phyloP scores from a whole-genome alignment of 2,113 vertebrate genomes.

The Nothobranchius furzeri region DNA sequence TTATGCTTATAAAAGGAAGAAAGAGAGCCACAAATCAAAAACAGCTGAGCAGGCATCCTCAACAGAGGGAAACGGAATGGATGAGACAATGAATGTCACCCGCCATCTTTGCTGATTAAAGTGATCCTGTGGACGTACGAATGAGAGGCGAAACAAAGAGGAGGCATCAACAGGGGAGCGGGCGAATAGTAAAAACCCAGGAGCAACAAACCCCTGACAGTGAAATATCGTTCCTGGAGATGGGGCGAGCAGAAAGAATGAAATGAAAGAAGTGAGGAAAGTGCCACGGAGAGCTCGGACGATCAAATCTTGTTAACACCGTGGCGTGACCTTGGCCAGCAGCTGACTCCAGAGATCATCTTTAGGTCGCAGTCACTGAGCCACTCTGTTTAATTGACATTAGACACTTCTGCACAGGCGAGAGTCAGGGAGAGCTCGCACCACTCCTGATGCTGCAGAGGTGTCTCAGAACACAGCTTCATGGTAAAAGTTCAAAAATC shows the following conservation, averaged over 20 bases:
- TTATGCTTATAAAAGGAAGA: constrained; percentile 57
- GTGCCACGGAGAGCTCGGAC: constrained; percentile 46
- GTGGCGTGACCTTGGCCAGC: constrained; percentile 75
- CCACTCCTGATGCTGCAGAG: constrained; percentile 5
- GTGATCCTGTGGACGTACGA: constrained; percentile 31
- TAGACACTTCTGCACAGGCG: constrained; percentile 36
- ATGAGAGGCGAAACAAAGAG: constrained; percentile 36
- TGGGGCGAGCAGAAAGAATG: constrained; percentile 44
- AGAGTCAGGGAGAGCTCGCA: constrained; percentile 25
- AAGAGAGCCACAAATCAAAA: constrained; percentile 65
- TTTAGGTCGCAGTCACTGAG: constrained; percentile 70
- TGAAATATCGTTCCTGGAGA: constrained; percentile 64
- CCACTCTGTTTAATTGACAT: constrained; percentile 80
- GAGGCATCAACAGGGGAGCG: constrained; percentile 34
- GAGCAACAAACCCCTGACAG: constrained; percentile 57
- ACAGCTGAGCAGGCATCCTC: constrained; percentile 40
- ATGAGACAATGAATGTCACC: constrained; percentile 63
- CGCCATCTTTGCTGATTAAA: constrained; percentile 69
- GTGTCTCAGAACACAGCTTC: not conserved
- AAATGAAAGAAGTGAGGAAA: constrained; percentile 52
- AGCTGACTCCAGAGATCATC: constrained; percentile 74
- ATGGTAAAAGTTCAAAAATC: not conserved
- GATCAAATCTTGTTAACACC: constrained; percentile 79
- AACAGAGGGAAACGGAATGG: constrained; percentile 42
- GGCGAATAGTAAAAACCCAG: constrained; percentile 42